Evolutionary conservation across 2,797 vertebrate species (phyloP), one percentile per base, ranked within the genome.

Genomic region (Gymnoscopelus microlampas): DNA sequence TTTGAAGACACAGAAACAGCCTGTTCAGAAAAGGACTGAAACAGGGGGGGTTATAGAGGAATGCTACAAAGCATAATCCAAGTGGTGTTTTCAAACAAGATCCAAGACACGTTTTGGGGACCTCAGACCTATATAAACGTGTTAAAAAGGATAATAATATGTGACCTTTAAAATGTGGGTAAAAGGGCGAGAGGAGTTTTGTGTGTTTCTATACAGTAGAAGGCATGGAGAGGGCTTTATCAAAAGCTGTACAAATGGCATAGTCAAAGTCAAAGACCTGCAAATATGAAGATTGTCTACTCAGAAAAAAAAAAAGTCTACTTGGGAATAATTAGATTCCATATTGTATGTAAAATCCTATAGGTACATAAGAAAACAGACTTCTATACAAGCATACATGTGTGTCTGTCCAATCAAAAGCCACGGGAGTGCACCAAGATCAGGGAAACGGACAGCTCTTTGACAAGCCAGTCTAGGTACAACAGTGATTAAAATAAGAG

Each of bases 361-460:
- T 63, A 68, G 84, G 63, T 72, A 80, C 80, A 80, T 51, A 58
- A 47, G 71, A 72, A 44, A 80, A 72, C 63, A 70, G 66, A 70
- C 80, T 81, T 85, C 71, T 85, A 70, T 72, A 53, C 68, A 65
- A 55, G n/a, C 24, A 10, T 24, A 55, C 19, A 4, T 47, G 71
- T 68, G 26, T 73, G 51, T 0, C 12, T 65, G 63, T 79, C 80
- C 80, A 78, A 77, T 84, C 54, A 19, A 66, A 87, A 89, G 68
- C 58, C 82, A 68, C 76, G 80, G 86, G 85, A 79, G 66, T 79
- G 70, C 79, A 68, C 85, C 71, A 79, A 87, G 88, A 89, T 91
- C 89, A 90, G 89, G 89, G 91, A 93, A 82, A 86, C 87, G 78
- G 63, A 72, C 76, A 70, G 68, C 63, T 85, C 71, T 87, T 76